Conservation (phyloP, 2,113 vertebrate species). For the Cynoglossus semilaevis region DNA sequence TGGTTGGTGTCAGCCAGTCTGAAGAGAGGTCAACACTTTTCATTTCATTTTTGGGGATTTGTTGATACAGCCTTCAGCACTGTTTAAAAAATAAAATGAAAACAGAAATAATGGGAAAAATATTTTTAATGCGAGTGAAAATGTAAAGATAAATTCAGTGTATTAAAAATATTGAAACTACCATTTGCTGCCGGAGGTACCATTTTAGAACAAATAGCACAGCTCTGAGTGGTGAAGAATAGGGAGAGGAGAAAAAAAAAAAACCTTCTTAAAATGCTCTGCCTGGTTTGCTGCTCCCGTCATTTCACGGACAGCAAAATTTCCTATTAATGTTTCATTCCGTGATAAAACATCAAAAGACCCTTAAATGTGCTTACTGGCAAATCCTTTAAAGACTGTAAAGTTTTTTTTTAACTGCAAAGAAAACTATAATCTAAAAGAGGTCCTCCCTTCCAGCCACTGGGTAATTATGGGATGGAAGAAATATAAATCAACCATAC, state of each 20-base stretch:
- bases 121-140: constrained; percentile 16
- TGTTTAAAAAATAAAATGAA: constrained; percentile 25
- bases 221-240: constrained; percentile 10
- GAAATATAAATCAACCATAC: constrained; percentile 50
- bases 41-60: constrained; percentile 20
- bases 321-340: constrained; percentile 39
- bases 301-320: constrained; percentile 24
- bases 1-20: constrained; percentile 35
- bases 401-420: constrained; percentile 30
- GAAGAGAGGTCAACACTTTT: constrained; percentile 34
- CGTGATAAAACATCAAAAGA: constrained; percentile 46
- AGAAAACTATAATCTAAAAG: constrained; percentile 52
- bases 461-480: constrained; percentile 60
- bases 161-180: constrained; percentile 40
- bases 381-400: constrained; percentile 36
- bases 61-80: constrained; percentile 15
- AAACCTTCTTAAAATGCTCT: constrained; percentile 24
- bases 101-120: constrained; percentile 27
- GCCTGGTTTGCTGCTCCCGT: constrained; percentile 24
- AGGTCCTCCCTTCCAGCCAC: constrained; percentile 47
- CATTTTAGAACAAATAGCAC: constrained; percentile 17
- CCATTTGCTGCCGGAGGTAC: constrained; percentile 32
- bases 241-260: constrained; percentile 9
- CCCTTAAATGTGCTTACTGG: constrained; percentile 43
- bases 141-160: constrained; percentile 11